A percentile compares a stretch with the other conserved stretches of the same genome.
These are phyloP conservation scores for Macropis europaea DNA, from an alignment of 2,888 invertebrate species.

Conservation along the genomic window DNA sequence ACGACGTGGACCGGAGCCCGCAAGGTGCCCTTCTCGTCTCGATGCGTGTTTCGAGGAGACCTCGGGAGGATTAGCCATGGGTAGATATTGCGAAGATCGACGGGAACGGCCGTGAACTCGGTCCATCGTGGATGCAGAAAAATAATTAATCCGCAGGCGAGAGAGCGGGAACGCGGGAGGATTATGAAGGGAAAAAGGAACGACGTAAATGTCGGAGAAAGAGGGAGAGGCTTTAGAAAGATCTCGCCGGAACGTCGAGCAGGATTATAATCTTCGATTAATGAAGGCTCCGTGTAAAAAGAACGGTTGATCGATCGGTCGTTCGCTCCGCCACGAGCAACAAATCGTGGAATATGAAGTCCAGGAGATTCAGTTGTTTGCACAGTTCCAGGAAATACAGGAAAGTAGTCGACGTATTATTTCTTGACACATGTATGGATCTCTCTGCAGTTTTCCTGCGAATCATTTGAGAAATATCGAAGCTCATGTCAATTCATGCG, in stretches of 20 bases:
- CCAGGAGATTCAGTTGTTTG: background rate
- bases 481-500: background rate
- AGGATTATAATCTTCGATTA: slow-evolving; percentile 63
- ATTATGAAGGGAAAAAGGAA: slow-evolving; percentile 27
- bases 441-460: background rate
- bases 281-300: slow-evolving; percentile 53
- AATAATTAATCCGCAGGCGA: slow-evolving; percentile 62
- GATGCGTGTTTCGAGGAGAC: slow-evolving; percentile 7
- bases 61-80: slow-evolving; percentile 31
- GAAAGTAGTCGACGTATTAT: slow-evolving; percentile 5
- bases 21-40: slow-evolving; percentile 1
- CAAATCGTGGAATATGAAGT: slow-evolving; percentile 1
- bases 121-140: slow-evolving; percentile 41
- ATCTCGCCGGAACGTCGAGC: slow-evolving; percentile 39
- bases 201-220: background rate
- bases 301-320: slow-evolving; percentile 51
- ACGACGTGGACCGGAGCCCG: slow-evolving; percentile 14
- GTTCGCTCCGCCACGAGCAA: slow-evolving; percentile 18
- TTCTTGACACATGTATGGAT: slow-evolving; percentile 6
- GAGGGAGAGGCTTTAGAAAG: slow-evolving; percentile 30
- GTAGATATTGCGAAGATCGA: slow-evolving; percentile 29
- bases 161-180: slow-evolving; percentile 30
- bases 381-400: slow-evolving; percentile 4
- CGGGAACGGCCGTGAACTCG: slow-evolving; percentile 39
- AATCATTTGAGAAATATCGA: background rate